These are phyloP conservation scores for Aphidius colemani DNA, from an alignment of 2,888 invertebrate species.

Conservation along the genomic window DNA sequence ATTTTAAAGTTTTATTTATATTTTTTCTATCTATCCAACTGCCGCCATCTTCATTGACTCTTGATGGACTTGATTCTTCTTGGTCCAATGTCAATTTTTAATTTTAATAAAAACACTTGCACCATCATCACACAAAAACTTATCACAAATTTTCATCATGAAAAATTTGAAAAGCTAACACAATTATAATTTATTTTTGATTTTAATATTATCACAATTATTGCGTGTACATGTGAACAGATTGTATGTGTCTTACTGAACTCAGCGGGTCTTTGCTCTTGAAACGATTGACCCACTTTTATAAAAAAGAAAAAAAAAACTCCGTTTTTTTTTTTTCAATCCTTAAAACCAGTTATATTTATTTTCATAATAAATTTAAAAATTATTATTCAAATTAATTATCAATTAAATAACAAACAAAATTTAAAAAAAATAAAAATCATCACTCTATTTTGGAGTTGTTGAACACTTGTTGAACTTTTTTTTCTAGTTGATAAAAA, in stretches of 20 bases:
- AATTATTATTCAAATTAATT: not conserved
- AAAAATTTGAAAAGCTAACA: too few species aligned
- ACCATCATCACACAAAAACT: too few species aligned
- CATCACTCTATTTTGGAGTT: too few species aligned
- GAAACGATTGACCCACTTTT: conserved; percentile 42
- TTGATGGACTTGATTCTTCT: not conserved
- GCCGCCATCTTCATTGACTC: conserved; percentile 44
- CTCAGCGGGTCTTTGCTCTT: conserved; percentile 20
- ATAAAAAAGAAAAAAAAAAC: conserved; percentile 17
- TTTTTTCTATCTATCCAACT: conserved; percentile 31
- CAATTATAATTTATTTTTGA: not conserved
- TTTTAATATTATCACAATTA: not conserved
- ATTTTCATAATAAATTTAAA: not conserved
- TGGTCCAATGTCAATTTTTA: conserved; percentile 7
- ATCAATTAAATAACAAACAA: too few species aligned
- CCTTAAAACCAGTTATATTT: not conserved
- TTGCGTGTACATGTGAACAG: not conserved
- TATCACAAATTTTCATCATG: too few species aligned
- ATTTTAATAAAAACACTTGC: not conserved
- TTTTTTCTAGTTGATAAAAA: too few species aligned
- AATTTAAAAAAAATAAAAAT: too few species aligned
- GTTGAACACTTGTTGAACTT: not conserved
- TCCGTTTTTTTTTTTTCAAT: conserved; percentile 13
- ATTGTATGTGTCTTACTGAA: conserved; percentile 8
- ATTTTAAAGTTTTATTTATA: not conserved